Evolutionary conservation across 2,888 invertebrate species (phyloP).

Genomic region (Autographa pulchrina): DNA sequence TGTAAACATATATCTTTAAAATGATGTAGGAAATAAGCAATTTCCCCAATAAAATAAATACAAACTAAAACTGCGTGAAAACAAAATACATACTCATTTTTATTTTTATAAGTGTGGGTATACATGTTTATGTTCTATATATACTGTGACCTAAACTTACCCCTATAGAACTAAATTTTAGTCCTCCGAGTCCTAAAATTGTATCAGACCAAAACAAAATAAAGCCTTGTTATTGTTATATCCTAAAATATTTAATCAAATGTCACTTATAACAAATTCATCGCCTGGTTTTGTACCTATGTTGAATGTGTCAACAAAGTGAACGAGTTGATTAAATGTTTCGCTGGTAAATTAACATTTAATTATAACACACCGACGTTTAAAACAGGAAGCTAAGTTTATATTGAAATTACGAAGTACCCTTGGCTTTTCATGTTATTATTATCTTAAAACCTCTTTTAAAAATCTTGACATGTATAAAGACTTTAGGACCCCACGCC

Average conservation of each 20-base stretch:
- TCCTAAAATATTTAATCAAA: slow-evolving; percentile 12
- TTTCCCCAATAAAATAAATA: too few species aligned
- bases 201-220: neutral
- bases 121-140: neutral
- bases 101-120: neutral
- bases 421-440: neutral
- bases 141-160: too few species aligned
- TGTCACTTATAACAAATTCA: slow-evolving; percentile 14
- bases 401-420: neutral
- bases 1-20: too few species aligned
- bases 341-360: slow-evolving; percentile 11
- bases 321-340: slow-evolving; percentile 20
- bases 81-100: too few species aligned
- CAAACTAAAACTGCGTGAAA: too few species aligned
- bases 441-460: neutral
- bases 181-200: neutral
- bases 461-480: slow-evolving; percentile 2
- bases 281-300: slow-evolving; percentile 7
- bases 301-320: slow-evolving; percentile 7
- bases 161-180: neutral
- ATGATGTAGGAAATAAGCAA: too few species aligned
- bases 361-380: slow-evolving; percentile 5
- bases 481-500: too few species aligned
- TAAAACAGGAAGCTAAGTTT: neutral
- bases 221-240: neutral